phyloP scores from a whole-genome alignment of 2,113 vertebrate species.

The Mellivora capensis region DNA sequence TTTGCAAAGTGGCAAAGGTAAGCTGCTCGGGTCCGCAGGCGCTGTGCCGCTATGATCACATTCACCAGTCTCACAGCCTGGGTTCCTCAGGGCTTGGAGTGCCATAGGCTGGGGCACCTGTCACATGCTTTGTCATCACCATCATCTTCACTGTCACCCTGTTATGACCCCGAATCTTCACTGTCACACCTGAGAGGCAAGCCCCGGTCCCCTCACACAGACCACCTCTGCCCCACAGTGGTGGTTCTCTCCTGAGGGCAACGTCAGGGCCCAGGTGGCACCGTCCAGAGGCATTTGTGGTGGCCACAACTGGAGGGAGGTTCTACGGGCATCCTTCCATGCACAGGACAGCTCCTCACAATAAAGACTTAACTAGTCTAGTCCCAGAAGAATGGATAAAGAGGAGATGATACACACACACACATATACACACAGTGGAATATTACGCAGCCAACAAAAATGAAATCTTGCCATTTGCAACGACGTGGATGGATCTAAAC shows the following conservation, averaged over 20 bases:
- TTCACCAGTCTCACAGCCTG: not conserved
- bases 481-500: not conserved
- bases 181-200: not conserved
- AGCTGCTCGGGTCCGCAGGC: not conserved
- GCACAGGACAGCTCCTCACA: not conserved
- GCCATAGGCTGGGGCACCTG: accelerated
- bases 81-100: not conserved
- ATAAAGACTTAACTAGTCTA: not conserved
- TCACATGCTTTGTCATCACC: accelerated
- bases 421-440: not conserved
- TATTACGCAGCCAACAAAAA: not conserved
- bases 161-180: not conserved
- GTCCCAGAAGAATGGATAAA: not conserved
- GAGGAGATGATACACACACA: not conserved
- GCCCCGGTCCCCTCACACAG: not conserved
- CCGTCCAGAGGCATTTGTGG: not conserved
- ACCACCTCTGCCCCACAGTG: not conserved
- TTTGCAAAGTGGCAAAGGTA: not conserved
- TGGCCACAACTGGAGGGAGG: not conserved
- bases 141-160: not conserved
- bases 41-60: not conserved
- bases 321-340: no score
- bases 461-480: not conserved
- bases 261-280: not conserved
- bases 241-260: not conserved